phyloP scores from a whole-genome alignment of 35 echinoderm and acorn worm species.

The Apostichopus japonicus region DNA sequence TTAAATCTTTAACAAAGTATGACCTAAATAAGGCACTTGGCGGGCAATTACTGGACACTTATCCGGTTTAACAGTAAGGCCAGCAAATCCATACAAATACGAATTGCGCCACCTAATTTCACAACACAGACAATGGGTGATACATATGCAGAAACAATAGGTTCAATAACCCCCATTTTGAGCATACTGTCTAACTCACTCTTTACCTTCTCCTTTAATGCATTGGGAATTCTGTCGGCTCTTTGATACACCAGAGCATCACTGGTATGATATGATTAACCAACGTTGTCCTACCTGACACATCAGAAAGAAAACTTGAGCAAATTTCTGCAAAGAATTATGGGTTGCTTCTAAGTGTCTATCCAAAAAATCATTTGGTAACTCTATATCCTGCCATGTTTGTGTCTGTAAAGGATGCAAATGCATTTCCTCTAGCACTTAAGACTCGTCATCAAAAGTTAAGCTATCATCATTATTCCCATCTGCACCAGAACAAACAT shows the following conservation, averaged over 20 bases:
- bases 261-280: not conserved
- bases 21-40: conserved; percentile 52
- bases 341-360: not conserved
- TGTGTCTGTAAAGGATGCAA: not conserved
- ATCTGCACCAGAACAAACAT: not conserved
- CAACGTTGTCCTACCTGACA: not conserved
- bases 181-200: conserved; percentile 62
- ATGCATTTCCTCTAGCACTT: not conserved
- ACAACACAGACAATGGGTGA: not conserved
- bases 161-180: no score
- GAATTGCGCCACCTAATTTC: not conserved
- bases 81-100: no score
- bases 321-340: not conserved
- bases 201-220: not conserved
- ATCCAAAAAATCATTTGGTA: not conserved
- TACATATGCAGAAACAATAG: no score
- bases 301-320: not conserved
- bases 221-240: conserved; percentile 54
- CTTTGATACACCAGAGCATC: conserved; percentile 4
- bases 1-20: not conserved
- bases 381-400: conserved; percentile 16
- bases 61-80: conserved; percentile 53
- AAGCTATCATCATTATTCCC: not conserved
- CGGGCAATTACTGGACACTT: conserved; percentile 21
- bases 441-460: not conserved